phyloP scores from a whole-genome alignment of 1,140 invertebrate genomes.

The Liolophura sinensis region DNA sequence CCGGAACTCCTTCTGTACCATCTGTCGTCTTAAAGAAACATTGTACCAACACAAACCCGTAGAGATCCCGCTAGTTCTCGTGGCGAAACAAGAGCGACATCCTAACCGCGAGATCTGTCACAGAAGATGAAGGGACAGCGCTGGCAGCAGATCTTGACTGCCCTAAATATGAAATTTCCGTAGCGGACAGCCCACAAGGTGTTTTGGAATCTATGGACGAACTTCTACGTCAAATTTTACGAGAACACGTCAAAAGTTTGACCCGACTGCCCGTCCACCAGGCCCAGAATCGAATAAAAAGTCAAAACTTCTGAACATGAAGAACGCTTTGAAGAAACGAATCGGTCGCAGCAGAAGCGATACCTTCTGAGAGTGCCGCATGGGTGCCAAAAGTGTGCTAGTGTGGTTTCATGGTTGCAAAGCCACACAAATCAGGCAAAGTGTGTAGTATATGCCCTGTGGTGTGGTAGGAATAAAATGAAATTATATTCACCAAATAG shows the following conservation, averaged over 20 bases:
- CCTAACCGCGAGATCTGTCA: slow-evolving; percentile 33
- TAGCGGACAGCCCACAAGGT: slow-evolving; percentile 38
- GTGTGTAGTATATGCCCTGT: too few species aligned
- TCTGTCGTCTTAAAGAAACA: slow-evolving; percentile 27
- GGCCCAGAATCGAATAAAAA: slow-evolving; percentile 28
- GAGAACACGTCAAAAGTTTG: slow-evolving; percentile 40
- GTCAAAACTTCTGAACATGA: slow-evolving; percentile 47
- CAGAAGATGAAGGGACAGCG: slow-evolving; percentile 27
- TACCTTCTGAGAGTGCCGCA: slow-evolving; percentile 28
- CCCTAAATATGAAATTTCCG: slow-evolving; percentile 46
- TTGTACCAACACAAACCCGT: slow-evolving; percentile 22
- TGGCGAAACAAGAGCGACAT: slow-evolving; percentile 47
- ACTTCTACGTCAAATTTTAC: slow-evolving; percentile 39
- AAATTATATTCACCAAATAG: too few species aligned
- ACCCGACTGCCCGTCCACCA: slow-evolving; percentile 14
- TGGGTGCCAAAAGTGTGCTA: too few species aligned
- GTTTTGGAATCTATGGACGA: slow-evolving; percentile 47
- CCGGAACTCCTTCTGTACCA: slow-evolving; percentile 23
- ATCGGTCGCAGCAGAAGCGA: slow-evolving; percentile 46
- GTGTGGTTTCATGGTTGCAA: too few species aligned
- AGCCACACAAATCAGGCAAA: too few species aligned
- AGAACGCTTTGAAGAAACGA: slow-evolving; percentile 48
- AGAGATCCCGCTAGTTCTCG: slow-evolving; percentile 33
- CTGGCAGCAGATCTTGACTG: slow-evolving; percentile 38
- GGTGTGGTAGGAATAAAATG: too few species aligned